These are phyloP conservation scores for Xylophagus ater DNA, from an alignment of 2,888 invertebrate genomes.

Conservation along the genomic window DNA sequence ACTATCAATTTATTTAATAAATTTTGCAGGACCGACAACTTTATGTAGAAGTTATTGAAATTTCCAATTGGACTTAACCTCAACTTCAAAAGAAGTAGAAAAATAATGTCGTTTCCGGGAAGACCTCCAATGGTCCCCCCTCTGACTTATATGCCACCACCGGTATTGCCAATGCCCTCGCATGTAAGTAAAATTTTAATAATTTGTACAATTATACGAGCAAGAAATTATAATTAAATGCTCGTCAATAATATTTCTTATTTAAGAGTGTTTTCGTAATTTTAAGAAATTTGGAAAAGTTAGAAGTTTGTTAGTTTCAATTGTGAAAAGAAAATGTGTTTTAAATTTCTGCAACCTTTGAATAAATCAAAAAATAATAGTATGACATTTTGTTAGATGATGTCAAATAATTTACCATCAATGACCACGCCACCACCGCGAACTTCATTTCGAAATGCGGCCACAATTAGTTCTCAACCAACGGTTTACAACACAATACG, in stretches of 20 bases:
- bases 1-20: no score
- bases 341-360: no score
- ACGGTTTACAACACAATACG: slow-evolving; percentile 29
- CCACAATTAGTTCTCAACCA: slow-evolving; percentile 39
- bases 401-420: slow-evolving; percentile 40
- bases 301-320: no score
- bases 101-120: slow-evolving; percentile 82
- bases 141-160: slow-evolving; percentile 61
- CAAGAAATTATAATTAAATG: no score
- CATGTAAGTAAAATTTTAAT: slow-evolving; percentile 46
- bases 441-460: slow-evolving; percentile 38
- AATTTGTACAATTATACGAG: background rate
- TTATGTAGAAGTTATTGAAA: no score
- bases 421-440: slow-evolving; percentile 37
- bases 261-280: no score
- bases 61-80: background rate
- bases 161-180: slow-evolving; percentile 60
- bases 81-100: slow-evolving; percentile 14
- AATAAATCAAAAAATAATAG: slow-evolving; percentile 6
- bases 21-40: no score
- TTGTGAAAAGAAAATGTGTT: no score
- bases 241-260: no score
- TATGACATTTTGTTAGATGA: slow-evolving; percentile 39
- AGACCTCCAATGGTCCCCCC: slow-evolving; percentile 69
- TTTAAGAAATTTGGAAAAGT: no score